Base-by-base conservation (phyloP, 2,797 vertebrate species). In the Clarias pachynema region DNA sequence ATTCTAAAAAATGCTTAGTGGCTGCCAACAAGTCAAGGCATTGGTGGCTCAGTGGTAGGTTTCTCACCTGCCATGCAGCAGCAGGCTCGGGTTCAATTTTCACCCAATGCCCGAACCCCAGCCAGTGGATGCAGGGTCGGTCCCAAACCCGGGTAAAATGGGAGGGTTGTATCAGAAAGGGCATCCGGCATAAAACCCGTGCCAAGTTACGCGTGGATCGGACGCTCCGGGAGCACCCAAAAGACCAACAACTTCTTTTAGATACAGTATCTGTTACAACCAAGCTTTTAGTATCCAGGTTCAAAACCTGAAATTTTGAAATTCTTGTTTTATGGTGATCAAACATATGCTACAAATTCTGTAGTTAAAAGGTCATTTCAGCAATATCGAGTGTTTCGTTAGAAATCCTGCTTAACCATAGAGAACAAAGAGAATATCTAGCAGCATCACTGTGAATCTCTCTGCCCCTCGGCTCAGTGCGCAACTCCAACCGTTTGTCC, bases 401-500 rank as follows among this genome's bases (percentile, higher is more conserved):
- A 79, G 34, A 63, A n/a, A 40, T 26, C 4, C 40, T 2, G 22
- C 59, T 44, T 63, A 4, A n/a, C 40, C 12, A 5, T 8, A 44
- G 31, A 40, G 7, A 79, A 44, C 37, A 60, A 57, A 31, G 53
- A 60, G 69, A 73, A 73, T 56, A 85, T 75, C 34, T 81, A 60
- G 62, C 60, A 7, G 49, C 60, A 26, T 74, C 49, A n/a, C n/a
- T 31, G 24, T 69, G 53, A 62, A 37, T 37, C n/a, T 26, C 31
- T 77, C 2, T 49, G 66, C 37, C 2, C 1, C 77, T 62, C 34
- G 20, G 57, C 69, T 68, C 34, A 4, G 68, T 22, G 68, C 40
- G 63, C 37, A 77, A 66, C 24, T 63, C 40, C 72, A 73, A 62
- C 62, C 84, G 37, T 79, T 81, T 85, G 86, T 83, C 74, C 14